Evolutionary conservation across 2,797 vertebrate genomes (phyloP), one percentile per base, ranked within the genome.

Genomic region (Eremophila alpestris): DNA sequence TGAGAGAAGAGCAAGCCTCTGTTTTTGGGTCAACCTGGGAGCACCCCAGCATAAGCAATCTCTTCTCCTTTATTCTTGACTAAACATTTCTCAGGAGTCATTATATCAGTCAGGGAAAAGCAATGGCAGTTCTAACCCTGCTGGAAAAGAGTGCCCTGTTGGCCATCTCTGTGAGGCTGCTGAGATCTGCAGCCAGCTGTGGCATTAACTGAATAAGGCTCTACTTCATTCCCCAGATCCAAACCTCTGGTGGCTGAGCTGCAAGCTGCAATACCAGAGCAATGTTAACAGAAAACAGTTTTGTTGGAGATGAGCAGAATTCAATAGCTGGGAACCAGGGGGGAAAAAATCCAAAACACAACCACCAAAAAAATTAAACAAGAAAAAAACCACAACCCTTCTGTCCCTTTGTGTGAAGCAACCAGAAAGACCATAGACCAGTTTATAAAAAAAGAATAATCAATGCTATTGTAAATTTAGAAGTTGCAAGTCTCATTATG

Each of bases 321-420:
- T 81, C 20, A 45, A 20, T 15, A 81, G 11, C 18, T 86, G 43
- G 30, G n/a, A 70, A 64, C 2, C 27, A 81, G 3, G 7, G 20
- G 11, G 5, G 40, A 32, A 29, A 16, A 27, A 26, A 1, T 2
- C 41, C 13, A 14, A 41, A 41, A 34, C 10, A 4, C 17, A 48
- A 38, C 15, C 6, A 7, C 26, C 3, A 5, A 54, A 46, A 46
- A n/a, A 60, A 22, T 11, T 1, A 75, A 68, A 60, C 10, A 40
- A 63, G 30, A 2, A 22, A 64, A 29, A 48, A 49, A 43, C 41
- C 41, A 2, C 22, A 12, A 0, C 1, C 2, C 18, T 40, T 8
- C 41, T 77, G 23, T 43, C 43, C 55, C 13, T 86, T 83, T 45
- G 11, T 49, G 34, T n/a, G 55, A 88, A 91, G 41, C 41, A 79